A percentile compares a stretch with the other conserved stretches of the same genome.
Evolutionary conservation across 2,113 vertebrate genomes (phyloP).

Genomic region (Monopterus albus): DNA sequence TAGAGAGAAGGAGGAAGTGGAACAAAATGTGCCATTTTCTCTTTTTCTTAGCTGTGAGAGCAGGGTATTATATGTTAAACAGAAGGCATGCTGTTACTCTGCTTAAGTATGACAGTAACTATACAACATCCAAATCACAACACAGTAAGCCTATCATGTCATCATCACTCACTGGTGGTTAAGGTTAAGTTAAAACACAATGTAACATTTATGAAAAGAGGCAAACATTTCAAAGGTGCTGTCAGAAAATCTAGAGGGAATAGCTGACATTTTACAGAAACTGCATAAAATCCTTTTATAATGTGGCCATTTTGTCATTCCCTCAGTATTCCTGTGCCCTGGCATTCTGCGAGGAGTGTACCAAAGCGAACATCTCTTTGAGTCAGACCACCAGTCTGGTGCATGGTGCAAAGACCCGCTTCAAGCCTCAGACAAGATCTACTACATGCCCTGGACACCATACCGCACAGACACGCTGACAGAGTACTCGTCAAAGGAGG

Average conservation of each 20-base stretch:
- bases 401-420: slow-evolving; percentile 99
- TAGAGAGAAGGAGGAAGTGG: slow-evolving; percentile 51
- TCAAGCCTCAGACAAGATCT: slow-evolving; percentile 98
- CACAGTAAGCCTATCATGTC: slow-evolving; percentile 57
- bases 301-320: slow-evolving; percentile 39
- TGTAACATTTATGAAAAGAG: slow-evolving; percentile 43
- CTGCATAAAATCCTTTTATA: slow-evolving; percentile 1
- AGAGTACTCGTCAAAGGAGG: slow-evolving; percentile 98
- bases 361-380: slow-evolving; percentile 98
- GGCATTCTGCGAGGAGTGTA: slow-evolving; percentile 95
- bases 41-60: slow-evolving; percentile 57
- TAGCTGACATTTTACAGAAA: slow-evolving; percentile 29
- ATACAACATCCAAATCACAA: slow-evolving; percentile 55
- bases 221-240: slow-evolving; percentile 28
- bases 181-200: slow-evolving; percentile 47
- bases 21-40: slow-evolving; percentile 77
- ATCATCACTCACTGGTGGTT: slow-evolving; percentile 47
- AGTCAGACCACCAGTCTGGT: slow-evolving; percentile 97
- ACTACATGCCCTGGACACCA: slow-evolving; percentile 99
- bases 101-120: slow-evolving; percentile 57
- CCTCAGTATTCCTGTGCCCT: slow-evolving; percentile 96
- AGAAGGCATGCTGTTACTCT: slow-evolving; percentile 54
- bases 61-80: slow-evolving; percentile 60
- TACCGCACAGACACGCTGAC: slow-evolving; percentile 97
- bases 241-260: slow-evolving; percentile 21